phyloP scores from a whole-genome alignment of 92 coral and sea anemone genomes.

The Siderastrea radians region DNA sequence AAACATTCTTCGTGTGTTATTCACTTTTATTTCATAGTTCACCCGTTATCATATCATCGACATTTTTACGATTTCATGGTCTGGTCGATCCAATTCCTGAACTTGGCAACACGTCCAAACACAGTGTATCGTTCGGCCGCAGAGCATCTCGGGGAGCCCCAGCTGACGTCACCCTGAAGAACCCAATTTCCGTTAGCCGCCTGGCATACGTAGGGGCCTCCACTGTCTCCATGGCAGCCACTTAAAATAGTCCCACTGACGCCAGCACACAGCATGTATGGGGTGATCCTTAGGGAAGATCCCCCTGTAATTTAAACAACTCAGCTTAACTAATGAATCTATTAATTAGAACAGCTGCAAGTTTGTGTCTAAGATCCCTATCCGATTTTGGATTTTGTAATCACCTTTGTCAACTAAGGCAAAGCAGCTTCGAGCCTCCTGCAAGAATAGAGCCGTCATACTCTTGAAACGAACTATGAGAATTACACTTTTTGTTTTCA shows the following conservation, averaged over 20 bases:
- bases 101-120: slow-evolving; percentile 73
- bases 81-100: slow-evolving; percentile 75
- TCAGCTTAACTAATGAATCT: not conserved
- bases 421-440: no score
- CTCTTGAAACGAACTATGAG: no score
- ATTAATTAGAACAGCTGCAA: no score
- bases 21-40: no score
- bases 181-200: slow-evolving; percentile 62
- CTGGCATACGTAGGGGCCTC: slow-evolving; percentile 77
- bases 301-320: not conserved
- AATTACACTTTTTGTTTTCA: no score
- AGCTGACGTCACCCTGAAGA: slow-evolving; percentile 79
- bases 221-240: slow-evolving; percentile 84
- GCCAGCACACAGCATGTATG: slow-evolving; percentile 60
- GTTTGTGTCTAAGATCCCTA: no score
- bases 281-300: slow-evolving; percentile 23
- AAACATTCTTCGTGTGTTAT: no score
- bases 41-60: not conserved
- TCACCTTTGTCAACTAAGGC: no score
- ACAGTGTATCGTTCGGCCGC: slow-evolving; percentile 70
- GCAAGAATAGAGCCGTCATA: no score
- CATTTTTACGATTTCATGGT: slow-evolving; percentile 11
- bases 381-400: no score
- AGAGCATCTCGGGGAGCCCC: slow-evolving; percentile 76
- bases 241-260: slow-evolving; percentile 49